A percentile compares a stretch with the other conserved stretches of the same genome.
These are phyloP conservation scores for Cochlearius cochlearius DNA, from an alignment of 2,113 vertebrate species.

Conservation along the genomic window DNA sequence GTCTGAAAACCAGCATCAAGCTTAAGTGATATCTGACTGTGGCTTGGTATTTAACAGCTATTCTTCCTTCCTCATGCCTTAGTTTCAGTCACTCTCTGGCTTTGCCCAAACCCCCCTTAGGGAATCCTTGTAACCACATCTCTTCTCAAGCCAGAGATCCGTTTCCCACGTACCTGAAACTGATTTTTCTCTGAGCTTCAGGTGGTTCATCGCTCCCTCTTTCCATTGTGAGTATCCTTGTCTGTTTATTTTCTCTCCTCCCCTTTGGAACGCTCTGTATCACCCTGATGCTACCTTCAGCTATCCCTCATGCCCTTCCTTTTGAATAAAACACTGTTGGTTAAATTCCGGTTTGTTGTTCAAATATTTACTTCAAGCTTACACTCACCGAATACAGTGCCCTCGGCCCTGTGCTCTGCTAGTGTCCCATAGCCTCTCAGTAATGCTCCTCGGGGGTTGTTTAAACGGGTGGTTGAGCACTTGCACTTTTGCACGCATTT, in stretches of 20 bases:
- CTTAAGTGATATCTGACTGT: background rate
- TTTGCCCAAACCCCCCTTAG: background rate
- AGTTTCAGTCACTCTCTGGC: background rate
- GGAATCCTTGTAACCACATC: background rate
- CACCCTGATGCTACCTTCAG: background rate
- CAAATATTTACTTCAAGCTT: slow-evolving; percentile 55
- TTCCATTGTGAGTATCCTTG: background rate
- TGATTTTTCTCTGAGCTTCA: background rate
- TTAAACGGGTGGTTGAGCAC: slow-evolving; percentile 4
- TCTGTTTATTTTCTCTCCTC: background rate
- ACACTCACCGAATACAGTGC: background rate
- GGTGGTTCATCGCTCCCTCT: background rate
- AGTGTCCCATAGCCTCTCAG: background rate
- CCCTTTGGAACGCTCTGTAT: background rate
- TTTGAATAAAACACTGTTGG: background rate
- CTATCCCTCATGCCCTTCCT: background rate
- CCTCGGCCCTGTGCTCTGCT: background rate
- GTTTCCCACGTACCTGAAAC: background rate
- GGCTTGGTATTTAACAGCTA: background rate
- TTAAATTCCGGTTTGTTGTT: slow-evolving; percentile 32
- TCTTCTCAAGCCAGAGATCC: background rate
- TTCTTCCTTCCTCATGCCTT: background rate
- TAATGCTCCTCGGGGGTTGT: background rate
- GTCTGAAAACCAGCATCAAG: background rate
- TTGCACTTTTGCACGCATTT: background rate